These are phyloP conservation scores for Cherax destructor DNA, from an alignment of 1,140 invertebrate species.

Conservation along the genomic window DNA sequence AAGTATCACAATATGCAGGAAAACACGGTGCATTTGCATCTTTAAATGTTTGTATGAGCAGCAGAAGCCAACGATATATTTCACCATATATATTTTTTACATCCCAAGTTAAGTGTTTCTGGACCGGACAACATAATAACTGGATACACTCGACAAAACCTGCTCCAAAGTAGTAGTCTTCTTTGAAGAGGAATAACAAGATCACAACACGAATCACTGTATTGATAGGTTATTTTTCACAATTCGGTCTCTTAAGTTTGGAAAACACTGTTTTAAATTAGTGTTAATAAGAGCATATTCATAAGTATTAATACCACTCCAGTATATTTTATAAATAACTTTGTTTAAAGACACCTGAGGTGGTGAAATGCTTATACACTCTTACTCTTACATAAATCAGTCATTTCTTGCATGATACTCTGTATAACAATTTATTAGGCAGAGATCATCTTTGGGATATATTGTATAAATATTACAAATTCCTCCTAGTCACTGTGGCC, in stretches of 20 bases:
- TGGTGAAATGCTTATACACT: conserved; percentile 27
- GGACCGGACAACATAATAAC: conserved; percentile 10
- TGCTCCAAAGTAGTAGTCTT: background rate
- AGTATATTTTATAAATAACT: conserved; percentile 18
- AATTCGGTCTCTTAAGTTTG: conserved; percentile 17
- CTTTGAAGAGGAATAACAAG: conserved; percentile 19
- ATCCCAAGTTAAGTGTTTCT: conserved; percentile 36
- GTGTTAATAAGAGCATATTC: conserved; percentile 26
- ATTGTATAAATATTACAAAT: conserved; percentile 1
- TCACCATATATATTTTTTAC: conserved; percentile 1
- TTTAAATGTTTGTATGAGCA: conserved; percentile 44
- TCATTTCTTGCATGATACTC: background rate
- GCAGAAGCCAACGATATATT: conserved; percentile 31
- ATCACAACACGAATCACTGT: conserved; percentile 44
- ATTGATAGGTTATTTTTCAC: background rate
- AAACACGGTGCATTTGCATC: conserved; percentile 52
- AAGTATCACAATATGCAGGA: conserved; percentile 51
- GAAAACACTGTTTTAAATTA: conserved; percentile 19
- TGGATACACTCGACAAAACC: conserved; percentile 33
- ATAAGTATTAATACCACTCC: conserved; percentile 31
- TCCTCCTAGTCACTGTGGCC: conserved; percentile 1
- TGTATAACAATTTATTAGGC: conserved; percentile 16
- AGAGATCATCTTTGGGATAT: conserved; percentile 25
- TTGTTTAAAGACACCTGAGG: conserved; percentile 35
- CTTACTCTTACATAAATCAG: background rate